phyloP scores from a whole-genome alignment of 2,797 vertebrate species.

The Choloepus didactylus region DNA sequence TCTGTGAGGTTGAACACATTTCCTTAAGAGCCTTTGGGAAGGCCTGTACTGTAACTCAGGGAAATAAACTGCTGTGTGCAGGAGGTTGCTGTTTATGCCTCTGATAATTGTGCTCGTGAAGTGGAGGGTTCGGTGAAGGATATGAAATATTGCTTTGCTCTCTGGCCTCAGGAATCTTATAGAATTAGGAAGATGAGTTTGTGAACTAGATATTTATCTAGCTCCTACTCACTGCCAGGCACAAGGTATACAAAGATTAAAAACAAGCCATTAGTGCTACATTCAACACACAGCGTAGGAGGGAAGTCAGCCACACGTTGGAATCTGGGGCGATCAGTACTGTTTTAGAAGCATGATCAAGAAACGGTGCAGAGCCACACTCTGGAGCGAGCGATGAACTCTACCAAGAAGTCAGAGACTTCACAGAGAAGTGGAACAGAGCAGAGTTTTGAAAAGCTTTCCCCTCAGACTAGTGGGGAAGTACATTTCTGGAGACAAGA shows the following conservation, averaged over 20 bases:
- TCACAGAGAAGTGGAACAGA: neutral
- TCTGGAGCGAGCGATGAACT: neutral
- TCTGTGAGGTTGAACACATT: constrained; percentile 14
- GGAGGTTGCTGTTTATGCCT: neutral
- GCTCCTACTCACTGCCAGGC: neutral
- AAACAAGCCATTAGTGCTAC: neutral
- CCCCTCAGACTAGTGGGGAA: neutral
- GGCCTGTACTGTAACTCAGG: constrained; percentile 7
- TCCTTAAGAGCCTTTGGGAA: constrained; percentile 6
- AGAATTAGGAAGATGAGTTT: neutral
- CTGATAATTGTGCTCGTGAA: constrained; percentile 2
- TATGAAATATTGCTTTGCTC: neutral
- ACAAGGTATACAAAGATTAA: neutral
- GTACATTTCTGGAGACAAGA: constrained; percentile 15
- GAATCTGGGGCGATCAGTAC: neutral
- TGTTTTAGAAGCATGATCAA: neutral
- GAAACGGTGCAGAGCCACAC: neutral
- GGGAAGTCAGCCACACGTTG: neutral
- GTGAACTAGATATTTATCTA: constrained; percentile 1
- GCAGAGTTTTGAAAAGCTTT: constrained; percentile 15
- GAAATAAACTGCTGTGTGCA: constrained; percentile 2
- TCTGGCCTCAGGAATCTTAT: neutral
- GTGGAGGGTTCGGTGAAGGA: neutral
- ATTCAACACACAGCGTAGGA: neutral
- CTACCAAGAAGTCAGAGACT: neutral